phyloP scores from a whole-genome alignment of 2,797 vertebrate species.

The Lagocephalus sceleratus region DNA sequence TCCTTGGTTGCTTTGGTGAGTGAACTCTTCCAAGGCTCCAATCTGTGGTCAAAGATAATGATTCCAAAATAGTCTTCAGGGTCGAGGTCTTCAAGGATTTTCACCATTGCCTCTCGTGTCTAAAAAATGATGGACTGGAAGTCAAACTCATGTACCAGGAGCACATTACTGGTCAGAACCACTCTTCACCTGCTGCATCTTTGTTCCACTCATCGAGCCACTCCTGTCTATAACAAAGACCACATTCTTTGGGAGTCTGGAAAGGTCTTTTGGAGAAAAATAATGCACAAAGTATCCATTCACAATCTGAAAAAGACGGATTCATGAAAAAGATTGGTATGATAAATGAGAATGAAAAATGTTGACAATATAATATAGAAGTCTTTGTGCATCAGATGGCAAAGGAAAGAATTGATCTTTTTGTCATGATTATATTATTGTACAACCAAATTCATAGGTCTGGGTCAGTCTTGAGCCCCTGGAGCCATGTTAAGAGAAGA shows the following conservation, averaged over 20 bases:
- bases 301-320: slow-evolving; percentile 78
- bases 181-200: slow-evolving; percentile 78
- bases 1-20: slow-evolving; percentile 75
- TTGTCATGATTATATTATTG: too few species aligned
- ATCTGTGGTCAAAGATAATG: slow-evolving; percentile 59
- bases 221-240: slow-evolving; percentile 88
- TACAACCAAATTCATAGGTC: too few species aligned
- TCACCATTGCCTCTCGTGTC: slow-evolving; percentile 81
- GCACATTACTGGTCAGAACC: neutral
- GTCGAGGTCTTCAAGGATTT: slow-evolving; percentile 81
- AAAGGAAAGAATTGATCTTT: too few species aligned
- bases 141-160: neutral
- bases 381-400: neutral
- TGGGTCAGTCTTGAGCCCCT: too few species aligned
- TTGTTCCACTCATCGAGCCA: slow-evolving; percentile 81
- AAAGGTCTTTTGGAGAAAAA: slow-evolving; percentile 85
- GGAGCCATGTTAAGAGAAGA: neutral
- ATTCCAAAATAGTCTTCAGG: slow-evolving; percentile 80
- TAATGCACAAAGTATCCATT: slow-evolving; percentile 95
- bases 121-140: slow-evolving; percentile 40
- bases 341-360: too few species aligned
- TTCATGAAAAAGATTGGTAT: too few species aligned
- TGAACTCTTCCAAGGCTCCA: slow-evolving; percentile 63
- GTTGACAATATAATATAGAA: too few species aligned
- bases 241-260: slow-evolving; percentile 83